Evolutionary conservation across 2,113 vertebrate genomes (phyloP).

Genomic region (Ifrita kowaldi): DNA sequence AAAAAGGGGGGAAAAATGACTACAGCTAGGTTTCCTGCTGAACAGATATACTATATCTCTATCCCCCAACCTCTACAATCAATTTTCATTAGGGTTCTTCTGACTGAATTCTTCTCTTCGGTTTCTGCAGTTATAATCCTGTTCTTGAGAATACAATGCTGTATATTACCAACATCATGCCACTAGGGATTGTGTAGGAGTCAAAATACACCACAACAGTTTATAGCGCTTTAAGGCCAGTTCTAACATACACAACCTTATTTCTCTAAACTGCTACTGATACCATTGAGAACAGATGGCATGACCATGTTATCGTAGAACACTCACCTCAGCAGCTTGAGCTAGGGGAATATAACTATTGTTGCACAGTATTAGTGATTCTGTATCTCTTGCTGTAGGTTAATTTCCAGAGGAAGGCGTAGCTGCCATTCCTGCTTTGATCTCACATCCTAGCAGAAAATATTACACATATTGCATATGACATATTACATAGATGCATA

Average conservation of each 20-base stretch:
- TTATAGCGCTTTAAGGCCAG: neutral
- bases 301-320: neutral
- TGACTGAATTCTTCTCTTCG: neutral
- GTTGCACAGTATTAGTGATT: neutral
- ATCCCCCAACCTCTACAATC: neutral
- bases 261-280: neutral
- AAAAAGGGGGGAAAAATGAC: neutral
- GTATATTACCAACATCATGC: neutral
- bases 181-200: neutral
- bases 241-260: neutral
- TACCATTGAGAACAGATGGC: neutral
- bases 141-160: neutral
- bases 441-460: neutral
- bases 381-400: neutral
- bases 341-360: neutral
- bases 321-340: neutral
- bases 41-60: neutral
- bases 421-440: neutral
- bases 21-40: neutral
- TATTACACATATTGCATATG: neutral
- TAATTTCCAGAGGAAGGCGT: neutral
- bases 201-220: neutral
- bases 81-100: conserved; percentile 46
- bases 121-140: neutral
- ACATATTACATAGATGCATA: neutral